Evolutionary conservation across 2,888 invertebrate species (phyloP).

Genomic region (Empis stercorea): DNA sequence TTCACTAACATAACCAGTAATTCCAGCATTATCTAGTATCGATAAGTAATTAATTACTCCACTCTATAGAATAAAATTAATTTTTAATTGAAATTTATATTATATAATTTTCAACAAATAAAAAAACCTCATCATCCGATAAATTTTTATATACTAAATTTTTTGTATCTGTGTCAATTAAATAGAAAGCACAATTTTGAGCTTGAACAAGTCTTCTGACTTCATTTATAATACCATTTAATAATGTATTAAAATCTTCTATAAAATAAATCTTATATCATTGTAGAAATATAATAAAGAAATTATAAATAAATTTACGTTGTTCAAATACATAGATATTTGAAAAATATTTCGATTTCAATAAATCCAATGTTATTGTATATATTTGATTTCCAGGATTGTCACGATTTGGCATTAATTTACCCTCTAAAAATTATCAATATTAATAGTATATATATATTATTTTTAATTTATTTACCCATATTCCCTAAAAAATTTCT

Average conservation of each 20-base stretch:
- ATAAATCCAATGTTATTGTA: too few species aligned
- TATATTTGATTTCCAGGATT: not conserved
- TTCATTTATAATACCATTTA: slow-evolving; percentile 62
- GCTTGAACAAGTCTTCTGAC: slow-evolving; percentile 59
- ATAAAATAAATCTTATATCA: slow-evolving; percentile 3
- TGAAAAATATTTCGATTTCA: too few species aligned
- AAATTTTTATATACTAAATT: too few species aligned
- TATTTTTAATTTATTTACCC: slow-evolving; percentile 6
- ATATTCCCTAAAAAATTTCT: slow-evolving; percentile 40
- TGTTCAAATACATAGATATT: too few species aligned
- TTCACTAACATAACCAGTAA: slow-evolving; percentile 64
- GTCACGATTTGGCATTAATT: too few species aligned
- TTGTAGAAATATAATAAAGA: not conserved
- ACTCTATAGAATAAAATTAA: too few species aligned
- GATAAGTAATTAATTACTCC: too few species aligned
- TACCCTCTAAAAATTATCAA: too few species aligned
- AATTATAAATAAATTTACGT: too few species aligned
- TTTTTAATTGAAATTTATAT: not conserved
- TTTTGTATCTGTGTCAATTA: too few species aligned
- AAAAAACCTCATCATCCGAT: slow-evolving; percentile 19
- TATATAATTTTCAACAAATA: not conserved
- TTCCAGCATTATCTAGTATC: slow-evolving; percentile 41
- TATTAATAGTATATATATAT: too few species aligned
- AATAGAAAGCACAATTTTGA: slow-evolving; percentile 63
- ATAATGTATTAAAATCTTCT: slow-evolving; percentile 53